phyloP scores from a whole-genome alignment of 2,888 invertebrate genomes.

The Idaea dimidiata region DNA sequence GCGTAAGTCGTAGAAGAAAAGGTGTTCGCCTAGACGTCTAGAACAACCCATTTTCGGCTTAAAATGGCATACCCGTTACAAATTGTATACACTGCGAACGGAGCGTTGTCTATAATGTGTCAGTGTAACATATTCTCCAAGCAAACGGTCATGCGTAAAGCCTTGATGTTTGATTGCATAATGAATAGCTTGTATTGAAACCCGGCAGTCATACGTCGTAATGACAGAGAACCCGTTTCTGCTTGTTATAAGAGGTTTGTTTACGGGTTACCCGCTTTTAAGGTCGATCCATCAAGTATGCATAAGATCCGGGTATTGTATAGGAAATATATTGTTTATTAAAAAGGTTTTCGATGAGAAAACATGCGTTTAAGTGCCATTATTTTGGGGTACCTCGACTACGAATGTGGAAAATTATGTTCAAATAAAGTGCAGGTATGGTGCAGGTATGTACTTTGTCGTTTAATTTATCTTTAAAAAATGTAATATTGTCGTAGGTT shows the following conservation, averaged over 20 bases:
- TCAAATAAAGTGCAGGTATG: not conserved
- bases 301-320: not conserved
- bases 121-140: no score
- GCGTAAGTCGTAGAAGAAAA: no score
- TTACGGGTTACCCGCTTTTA: not conserved
- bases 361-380: not conserved
- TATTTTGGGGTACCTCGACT: not conserved
- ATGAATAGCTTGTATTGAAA: not conserved
- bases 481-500: no score
- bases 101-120: no score
- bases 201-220: not conserved
- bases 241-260: not conserved
- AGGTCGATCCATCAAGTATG: not conserved
- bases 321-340: not conserved
- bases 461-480: no score
- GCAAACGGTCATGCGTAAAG: no score
- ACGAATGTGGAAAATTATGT: not conserved
- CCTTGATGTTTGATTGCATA: not conserved
- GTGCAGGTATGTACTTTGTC: not conserved
- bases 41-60: no score
- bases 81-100: no score
- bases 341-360: not conserved
- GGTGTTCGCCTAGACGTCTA: no score
- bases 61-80: no score
- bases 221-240: not conserved